Base-by-base conservation (phyloP, 2,797 vertebrate genomes). In the Tenualosa thibaudeaui region DNA sequence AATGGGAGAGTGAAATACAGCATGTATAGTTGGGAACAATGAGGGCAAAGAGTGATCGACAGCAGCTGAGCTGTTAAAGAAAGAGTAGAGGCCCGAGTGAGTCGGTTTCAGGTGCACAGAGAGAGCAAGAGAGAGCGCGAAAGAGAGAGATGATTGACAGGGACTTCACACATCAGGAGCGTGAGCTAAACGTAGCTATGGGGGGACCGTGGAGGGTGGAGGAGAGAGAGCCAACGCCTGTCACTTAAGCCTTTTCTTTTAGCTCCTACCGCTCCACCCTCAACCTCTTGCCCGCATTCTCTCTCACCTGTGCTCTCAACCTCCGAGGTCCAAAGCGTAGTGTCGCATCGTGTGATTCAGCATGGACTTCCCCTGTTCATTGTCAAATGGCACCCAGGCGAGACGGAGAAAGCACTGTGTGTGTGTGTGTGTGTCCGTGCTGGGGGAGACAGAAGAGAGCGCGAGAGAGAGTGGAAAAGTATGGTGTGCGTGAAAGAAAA, bases 111-210 rank as follows among this genome's bases (percentile, higher is more conserved):
- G 26, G 12, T 78, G 68, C 46, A 84, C 13, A 71, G 49, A 53
- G 37, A 81, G 15, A 60, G 83, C 84, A 83, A 85, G 19, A 81
- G 84, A 56, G 81, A 87, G 86, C 83, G 83, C 85, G 58, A 83
- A 54, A 87, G 68, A 71, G 68, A 40, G 68, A 75, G 37, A 40
- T 75, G 68, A 75, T 19, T 75, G 68, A 43, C 68, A 75, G 68
- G 68, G 68, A 19, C 68, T 75, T 75, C 68, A 75, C 85, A 81
- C 65, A 82, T 87, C 53, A 13, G 37, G 37, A 43, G 68, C 19
- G 68, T 85, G 86, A 87, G 84, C 56, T 87, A 81, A 81, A 82
- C 9, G 51, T 60, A 86, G 85, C 85, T 85, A 75, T 31, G n/a
- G 68, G 75, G 65, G 85, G 58, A 87, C 54, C 75, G 54, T 49